phyloP scores from a whole-genome alignment of 2,888 invertebrate species.

The Meiosimyza platycephala region DNA sequence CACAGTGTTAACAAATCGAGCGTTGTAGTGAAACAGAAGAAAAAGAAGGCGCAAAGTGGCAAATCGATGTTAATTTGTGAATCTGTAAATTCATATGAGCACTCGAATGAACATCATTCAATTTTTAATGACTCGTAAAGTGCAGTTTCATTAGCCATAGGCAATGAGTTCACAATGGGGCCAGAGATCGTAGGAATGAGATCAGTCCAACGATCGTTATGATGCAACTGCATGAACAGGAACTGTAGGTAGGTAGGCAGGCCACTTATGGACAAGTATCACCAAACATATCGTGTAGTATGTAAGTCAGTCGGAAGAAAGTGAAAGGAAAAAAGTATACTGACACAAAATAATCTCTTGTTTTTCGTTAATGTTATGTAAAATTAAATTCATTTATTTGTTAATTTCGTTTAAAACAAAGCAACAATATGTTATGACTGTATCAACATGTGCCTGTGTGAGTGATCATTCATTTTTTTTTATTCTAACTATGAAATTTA shows the following conservation, averaged over 20 bases:
- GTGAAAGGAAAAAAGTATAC: no score
- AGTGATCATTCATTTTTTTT: neutral
- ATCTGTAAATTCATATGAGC: neutral
- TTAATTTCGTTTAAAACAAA: neutral
- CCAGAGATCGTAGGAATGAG: neutral
- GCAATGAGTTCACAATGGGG: neutral
- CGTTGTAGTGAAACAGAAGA: neutral
- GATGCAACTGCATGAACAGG: neutral
- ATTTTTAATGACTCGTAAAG: no score
- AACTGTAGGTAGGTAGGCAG: neutral
- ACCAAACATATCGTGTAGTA: no score
- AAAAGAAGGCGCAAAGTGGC: neutral
- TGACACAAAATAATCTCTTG: no score
- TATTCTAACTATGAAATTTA: conserved; percentile 3
- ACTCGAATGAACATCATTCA: neutral
- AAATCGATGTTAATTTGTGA: conserved; percentile 22
- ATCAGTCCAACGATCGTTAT: neutral
- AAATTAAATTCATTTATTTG: conserved; percentile 12
- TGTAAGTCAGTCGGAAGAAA: no score
- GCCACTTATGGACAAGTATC: no score
- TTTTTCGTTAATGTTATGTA: conserved; percentile 1
- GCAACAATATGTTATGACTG: neutral
- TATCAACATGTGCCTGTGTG: conserved; percentile 6
- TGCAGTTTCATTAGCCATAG: neutral
- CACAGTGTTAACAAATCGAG: no score